Evolutionary conservation across 1,140 invertebrate species (phyloP).

Genomic region (Hypothenemus hampei): DNA sequence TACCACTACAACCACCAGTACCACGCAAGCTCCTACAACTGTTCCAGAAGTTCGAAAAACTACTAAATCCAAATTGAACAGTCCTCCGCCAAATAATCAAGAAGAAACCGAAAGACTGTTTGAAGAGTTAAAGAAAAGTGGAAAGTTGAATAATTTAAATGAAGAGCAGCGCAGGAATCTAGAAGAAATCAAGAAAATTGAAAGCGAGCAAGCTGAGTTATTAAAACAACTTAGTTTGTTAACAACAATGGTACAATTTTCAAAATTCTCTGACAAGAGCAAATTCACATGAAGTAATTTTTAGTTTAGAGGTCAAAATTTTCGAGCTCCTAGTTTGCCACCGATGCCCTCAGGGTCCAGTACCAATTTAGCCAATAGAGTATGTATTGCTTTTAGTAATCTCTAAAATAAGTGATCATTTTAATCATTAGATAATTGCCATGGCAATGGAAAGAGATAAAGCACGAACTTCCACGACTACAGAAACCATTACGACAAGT

Average conservation of each 20-base stretch:
- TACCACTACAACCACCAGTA: constrained; percentile 8
- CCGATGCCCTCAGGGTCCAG: constrained; percentile 2
- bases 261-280: background rate
- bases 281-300: constrained; percentile 4
- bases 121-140: constrained; percentile 23
- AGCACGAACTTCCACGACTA: constrained; percentile 13
- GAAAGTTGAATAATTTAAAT: constrained; percentile 35
- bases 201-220: constrained; percentile 41
- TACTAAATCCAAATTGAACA: constrained; percentile 13
- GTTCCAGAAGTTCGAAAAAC: constrained; percentile 13
- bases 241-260: constrained; percentile 38
- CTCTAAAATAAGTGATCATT: too few relatives aligned
- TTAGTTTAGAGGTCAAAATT: constrained; percentile 22
- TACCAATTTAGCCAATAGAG: constrained; percentile 36
- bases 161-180: constrained; percentile 42
- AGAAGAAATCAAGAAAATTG: constrained; percentile 37
- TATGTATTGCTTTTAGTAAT: constrained; percentile 16
- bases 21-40: constrained; percentile 5
- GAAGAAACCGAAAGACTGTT: constrained; percentile 15
- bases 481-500: constrained; percentile 13
- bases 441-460: constrained; percentile 36
- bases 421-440: constrained; percentile 30
- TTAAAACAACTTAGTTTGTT: constrained; percentile 41
- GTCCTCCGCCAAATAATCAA: constrained; percentile 4
- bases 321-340: background rate